Base-by-base conservation (phyloP, 1,140 invertebrate species). In the Drosophila punjabiensis region DNA sequence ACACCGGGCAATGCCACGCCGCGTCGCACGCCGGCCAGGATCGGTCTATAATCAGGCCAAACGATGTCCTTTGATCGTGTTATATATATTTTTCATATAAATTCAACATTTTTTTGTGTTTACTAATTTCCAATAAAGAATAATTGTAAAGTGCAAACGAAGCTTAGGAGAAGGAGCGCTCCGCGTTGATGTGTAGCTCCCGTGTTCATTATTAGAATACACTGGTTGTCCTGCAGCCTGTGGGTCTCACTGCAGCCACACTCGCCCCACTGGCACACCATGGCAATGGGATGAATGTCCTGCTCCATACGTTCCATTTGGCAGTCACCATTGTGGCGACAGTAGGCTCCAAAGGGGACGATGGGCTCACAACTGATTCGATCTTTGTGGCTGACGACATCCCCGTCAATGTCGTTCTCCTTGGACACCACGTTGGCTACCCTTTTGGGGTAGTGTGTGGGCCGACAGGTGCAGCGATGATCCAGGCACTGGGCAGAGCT, bases 1-100 rank as follows among this genome's bases (percentile, higher is more conserved):
- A 96, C 96, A 1, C 96, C 96, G 0, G 91, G 93, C 61, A 91
- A 93, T 64, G 93, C 94, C 41, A 96, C 95, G 32, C 96, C 96
- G 2, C 93, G 95, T 33, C 93, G 95, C 63, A 96, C 96, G 16
- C 96, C 96, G 2, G 94, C 95, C 13, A 91, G 96, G 73, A 95
- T 97, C 50, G 96, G 96, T 7, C 92, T 96, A 30, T 92, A 11
- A 52, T 30, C 47, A 28, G 30, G 4, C 24, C 14, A 50, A 50
- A 5, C 16, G 37, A n/a, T 39, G 2, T 5, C 24, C 28, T 30
- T 30, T 14, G 11, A 10, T 56, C 18, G 24, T 53, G 10, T 16
- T 63, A 14, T 65, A 41, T 76, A 41, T 37, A 16, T 41, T 28
- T 39, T 59, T 28, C 28, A 39, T 58, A 48, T 75, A 61, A 45